These are phyloP conservation scores for Amphiprion clarkii DNA, from an alignment of 2,797 vertebrate genomes.

Conservation along the genomic window DNA sequence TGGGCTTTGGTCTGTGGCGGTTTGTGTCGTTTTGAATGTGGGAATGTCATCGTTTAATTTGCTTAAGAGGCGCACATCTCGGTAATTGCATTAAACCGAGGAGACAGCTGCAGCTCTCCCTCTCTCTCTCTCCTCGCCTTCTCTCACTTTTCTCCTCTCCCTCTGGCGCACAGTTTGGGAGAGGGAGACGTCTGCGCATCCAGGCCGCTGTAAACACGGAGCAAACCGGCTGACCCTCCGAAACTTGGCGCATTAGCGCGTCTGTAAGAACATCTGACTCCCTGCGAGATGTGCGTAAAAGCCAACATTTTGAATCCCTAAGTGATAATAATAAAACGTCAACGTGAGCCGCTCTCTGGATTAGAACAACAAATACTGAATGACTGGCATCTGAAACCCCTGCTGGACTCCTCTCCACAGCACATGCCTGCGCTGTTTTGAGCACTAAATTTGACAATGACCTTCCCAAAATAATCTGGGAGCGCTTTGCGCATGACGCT, in stretches of 20 bases:
- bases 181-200: constrained; percentile 49
- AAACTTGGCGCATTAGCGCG: constrained; percentile 54
- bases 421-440: constrained; percentile 64
- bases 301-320: background rate
- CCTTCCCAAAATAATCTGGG: constrained; percentile 82
- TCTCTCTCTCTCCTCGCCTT: background rate
- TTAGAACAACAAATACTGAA: constrained; percentile 28
- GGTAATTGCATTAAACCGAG: constrained; percentile 66
- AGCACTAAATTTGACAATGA: constrained; percentile 81
- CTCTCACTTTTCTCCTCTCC: background rate
- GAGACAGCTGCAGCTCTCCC: constrained; percentile 64
- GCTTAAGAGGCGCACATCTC: constrained; percentile 69
- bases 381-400: constrained; percentile 36
- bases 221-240: constrained; percentile 43
- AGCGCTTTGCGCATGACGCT: constrained; percentile 49
- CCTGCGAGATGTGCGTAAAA: background rate
- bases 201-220: constrained; percentile 59
- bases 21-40: constrained; percentile 48
- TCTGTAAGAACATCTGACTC: background rate
- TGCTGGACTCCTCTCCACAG: constrained; percentile 37
- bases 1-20: constrained; percentile 20
- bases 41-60: constrained; percentile 70
- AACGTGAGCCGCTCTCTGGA: constrained; percentile 8
- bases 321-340: background rate
- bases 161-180: constrained; percentile 45